Evolutionary conservation across 2,113 vertebrate genomes (phyloP).

Genomic region (Catharus bicknelli): DNA sequence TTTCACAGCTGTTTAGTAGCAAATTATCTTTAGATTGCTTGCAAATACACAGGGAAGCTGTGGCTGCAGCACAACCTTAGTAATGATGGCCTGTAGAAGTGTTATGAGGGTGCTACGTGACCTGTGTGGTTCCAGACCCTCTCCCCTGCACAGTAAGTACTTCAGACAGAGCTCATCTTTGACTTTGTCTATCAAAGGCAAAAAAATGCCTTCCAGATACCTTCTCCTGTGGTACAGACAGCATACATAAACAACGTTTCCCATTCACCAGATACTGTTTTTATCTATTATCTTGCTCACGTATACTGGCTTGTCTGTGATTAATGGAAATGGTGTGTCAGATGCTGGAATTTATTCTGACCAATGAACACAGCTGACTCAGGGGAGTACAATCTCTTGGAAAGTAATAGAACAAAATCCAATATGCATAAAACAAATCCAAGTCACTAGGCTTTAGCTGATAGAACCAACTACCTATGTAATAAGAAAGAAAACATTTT

Average conservation of each 20-base stretch:
- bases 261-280: conserved; percentile 47
- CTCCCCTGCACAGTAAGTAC: conserved; percentile 1
- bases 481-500: conserved; percentile 73
- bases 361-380: conserved; percentile 79
- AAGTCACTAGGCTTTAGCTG: conserved; percentile 67
- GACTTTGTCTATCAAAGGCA: neutral
- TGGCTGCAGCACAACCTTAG: neutral
- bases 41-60: neutral
- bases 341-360: conserved; percentile 82
- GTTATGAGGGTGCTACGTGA: neutral
- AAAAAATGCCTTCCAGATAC: conserved; percentile 33
- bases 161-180: neutral
- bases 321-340: conserved; percentile 80
- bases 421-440: conserved; percentile 84
- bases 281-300: conserved; percentile 72
- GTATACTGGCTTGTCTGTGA: conserved; percentile 69
- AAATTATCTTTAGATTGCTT: neutral
- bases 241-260: conserved; percentile 65
- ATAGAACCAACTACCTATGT: conserved; percentile 81
- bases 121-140: neutral
- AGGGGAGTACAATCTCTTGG: conserved; percentile 76
- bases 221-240: conserved; percentile 24
- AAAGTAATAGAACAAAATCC: conserved; percentile 79
- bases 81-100: neutral
- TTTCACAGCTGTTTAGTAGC: conserved; percentile 8